A percentile compares a stretch with the other conserved stretches of the same genome.
Conservation (phyloP, 1,140 invertebrate genomes). For the Bombus superbus region DNA sequence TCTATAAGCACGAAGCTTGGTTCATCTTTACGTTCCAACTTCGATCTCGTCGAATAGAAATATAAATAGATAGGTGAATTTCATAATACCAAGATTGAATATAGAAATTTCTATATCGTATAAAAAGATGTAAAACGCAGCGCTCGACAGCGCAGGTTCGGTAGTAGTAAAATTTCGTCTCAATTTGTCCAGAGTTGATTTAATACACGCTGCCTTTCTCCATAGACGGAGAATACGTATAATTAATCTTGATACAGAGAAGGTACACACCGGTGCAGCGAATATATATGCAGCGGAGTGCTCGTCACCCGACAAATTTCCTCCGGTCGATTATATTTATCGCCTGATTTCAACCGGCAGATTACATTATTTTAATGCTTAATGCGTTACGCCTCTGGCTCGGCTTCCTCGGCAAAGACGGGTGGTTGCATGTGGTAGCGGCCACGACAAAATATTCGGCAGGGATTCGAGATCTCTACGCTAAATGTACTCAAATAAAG, state of each 20-base stretch:
- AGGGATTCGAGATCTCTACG: conserved; percentile 46
- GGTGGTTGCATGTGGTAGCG: conserved; percentile 14
- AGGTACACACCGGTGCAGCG: conserved; percentile 52
- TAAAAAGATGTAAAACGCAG: accelerated
- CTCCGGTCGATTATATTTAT: conserved; percentile 72
- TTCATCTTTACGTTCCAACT: not conserved
- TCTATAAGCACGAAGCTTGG: not conserved
- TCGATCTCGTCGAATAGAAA: not conserved
- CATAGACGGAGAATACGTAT: not conserved
- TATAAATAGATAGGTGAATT: not conserved
- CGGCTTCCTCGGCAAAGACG: not conserved
- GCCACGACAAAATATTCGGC: conserved; percentile 58
- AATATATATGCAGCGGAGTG: conserved; percentile 13
- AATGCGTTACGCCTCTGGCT: conserved; percentile 59
- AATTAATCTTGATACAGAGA: conserved; percentile 4
- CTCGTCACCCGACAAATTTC: conserved; percentile 71
- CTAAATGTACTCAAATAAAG: conserved; percentile 75
- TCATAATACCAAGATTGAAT: not conserved
- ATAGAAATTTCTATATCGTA: not conserved
- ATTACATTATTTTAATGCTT: conserved; percentile 74
- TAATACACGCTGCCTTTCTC: not conserved
- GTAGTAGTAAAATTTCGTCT: not conserved
- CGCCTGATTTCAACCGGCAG: conserved; percentile 67
- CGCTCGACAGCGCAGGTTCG: not conserved
- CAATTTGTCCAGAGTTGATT: not conserved